Base-by-base conservation (phyloP, 2,113 vertebrate species). In the Delphinus delphis region DNA sequence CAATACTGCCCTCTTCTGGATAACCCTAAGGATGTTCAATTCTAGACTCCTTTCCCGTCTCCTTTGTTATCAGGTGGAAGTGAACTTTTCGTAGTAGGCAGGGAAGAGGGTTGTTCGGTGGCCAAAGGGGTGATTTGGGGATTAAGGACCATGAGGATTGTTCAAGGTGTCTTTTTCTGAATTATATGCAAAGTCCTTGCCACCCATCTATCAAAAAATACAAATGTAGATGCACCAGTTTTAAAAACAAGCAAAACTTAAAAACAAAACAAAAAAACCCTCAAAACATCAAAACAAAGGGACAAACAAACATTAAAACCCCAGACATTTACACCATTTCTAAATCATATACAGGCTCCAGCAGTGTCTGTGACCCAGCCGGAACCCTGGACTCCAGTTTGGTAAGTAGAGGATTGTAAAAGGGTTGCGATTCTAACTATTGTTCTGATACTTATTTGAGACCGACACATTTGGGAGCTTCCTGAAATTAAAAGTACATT, bases 361-460 rank as follows among this genome's bases (percentile, higher is more conserved):
- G 2, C 96, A 96, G 88, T 26, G 92, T 96, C 44, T 99, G 99
- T 97, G 98, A 99, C 93, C 97, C 98, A 44, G 98, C 98, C 33
- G 99, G 99, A 67, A 99, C 99, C 10, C 0, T 93, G 8, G 97
- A 98, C 93, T 98, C 98, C 93, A 98, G 97, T 97, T 98, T 95
- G 81, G 99, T 99, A 99, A 98, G 99, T 98, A 89, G 89, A 96
- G 50, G 70, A 21, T 36, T 82, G 21, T 26, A 58, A 18, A 88
- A 96, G 3, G 33, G 5, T 63, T 47, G 38, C 18, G 15, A 8
- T 88, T 88, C 79, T 47, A 73, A 63, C 36, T 55, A 12, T 76
- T n/a, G 21, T 73, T 60, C 18, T 86, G 44, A 18, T 47, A 3
- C 33, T 55, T 81, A 12, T 38, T 41, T 83, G 33, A 20, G 38